phyloP scores from a whole-genome alignment of 1,140 invertebrate genomes.

The Vanessa tameamea region DNA sequence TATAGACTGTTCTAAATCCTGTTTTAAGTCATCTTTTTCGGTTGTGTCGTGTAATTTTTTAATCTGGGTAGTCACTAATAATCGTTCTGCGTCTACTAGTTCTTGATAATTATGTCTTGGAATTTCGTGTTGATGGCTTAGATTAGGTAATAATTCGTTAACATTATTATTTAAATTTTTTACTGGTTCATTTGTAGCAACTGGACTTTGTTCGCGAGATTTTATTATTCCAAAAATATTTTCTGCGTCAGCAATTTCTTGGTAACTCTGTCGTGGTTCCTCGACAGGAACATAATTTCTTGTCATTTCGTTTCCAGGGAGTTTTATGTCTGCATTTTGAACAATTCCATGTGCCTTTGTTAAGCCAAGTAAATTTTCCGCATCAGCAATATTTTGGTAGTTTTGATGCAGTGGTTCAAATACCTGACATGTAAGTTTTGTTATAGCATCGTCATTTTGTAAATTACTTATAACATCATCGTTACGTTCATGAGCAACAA shows the following conservation, averaged over 20 bases:
- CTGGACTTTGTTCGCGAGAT: constrained; percentile 12
- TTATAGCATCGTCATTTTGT: background rate
- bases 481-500: background rate
- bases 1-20: background rate
- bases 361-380: background rate
- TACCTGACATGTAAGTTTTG: background rate
- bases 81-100: constrained; percentile 50
- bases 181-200: background rate
- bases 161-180: background rate
- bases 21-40: background rate
- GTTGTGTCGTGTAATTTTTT: background rate
- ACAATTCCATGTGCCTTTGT: background rate
- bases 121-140: constrained; percentile 32
- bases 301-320: background rate
- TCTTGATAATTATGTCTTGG: constrained; percentile 50
- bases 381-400: constrained; percentile 12
- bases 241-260: constrained; percentile 29
- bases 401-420: background rate
- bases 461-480: background rate
- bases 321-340: background rate
- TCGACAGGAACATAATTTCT: background rate
- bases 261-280: constrained; percentile 19
- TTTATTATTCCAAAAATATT: constrained; percentile 19
- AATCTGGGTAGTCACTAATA: constrained; percentile 31
- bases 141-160: background rate